Evolutionary conservation across 2,113 vertebrate species (phyloP), one percentile per base, ranked within the genome.

Genomic region (Athene noctua): DNA sequence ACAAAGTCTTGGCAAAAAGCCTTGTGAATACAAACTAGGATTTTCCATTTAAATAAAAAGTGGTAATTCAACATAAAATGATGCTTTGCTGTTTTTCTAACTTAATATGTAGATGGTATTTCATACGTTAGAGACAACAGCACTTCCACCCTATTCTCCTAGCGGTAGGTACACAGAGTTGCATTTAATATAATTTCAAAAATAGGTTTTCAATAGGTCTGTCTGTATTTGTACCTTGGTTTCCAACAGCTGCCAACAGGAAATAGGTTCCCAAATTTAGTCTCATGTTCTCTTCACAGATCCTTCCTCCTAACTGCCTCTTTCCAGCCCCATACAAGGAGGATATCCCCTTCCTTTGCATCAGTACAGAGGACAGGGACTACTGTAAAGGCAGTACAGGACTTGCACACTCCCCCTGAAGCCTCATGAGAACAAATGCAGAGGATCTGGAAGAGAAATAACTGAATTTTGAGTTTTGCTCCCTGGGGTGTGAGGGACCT

Each of bases 121-220:
- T 40, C 40, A 40, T 40, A 40, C 12, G 40, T 40, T 40, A 40
- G 11, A 40, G 12, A 40, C 65, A 81, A 58, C 42, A 75, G 61
- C 74, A 26, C 61, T 36, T 32, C 46, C 67, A 40, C 36, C 51
- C 42, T 42, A 6, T 6, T 52, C 40, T 75, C 62, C 79, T 15
- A 18, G 13, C n/a, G 90, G 26, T 5, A 21, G 13, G 10, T 13
- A 46, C 25, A 55, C 12, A 4, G 40, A 59, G 36, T 0, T 57
- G 15, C 46, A 51, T 38, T 30, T 22, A 34, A 10, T 2, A 5
- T 0, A 0, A 47, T 23, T 34, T 34, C 57, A n/a, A 47, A 85
- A 26, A 1, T 0, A 20, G 5, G 3, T 57, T 51, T 27, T 51
- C 32, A 10, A 3, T 22, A 44, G 16, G 14, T 61, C 27, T 51